Conservation (phyloP, 2,888 invertebrate genomes). For the Mongoloraphidia duomilia region DNA sequence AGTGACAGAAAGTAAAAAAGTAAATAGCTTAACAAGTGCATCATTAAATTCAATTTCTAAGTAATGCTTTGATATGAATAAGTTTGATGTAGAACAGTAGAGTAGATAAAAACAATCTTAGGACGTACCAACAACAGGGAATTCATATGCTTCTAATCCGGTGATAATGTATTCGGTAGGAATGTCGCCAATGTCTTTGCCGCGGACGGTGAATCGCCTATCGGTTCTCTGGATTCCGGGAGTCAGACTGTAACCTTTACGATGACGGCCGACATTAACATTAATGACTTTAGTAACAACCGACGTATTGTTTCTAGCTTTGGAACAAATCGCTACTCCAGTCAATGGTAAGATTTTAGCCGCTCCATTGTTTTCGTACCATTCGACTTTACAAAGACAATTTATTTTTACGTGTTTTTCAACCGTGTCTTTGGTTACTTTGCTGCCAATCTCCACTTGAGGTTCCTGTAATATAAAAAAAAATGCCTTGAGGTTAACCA, state of each 20-base stretch:
- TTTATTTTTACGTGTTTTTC: constrained; percentile 47
- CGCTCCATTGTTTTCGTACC: constrained; percentile 48
- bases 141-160: constrained; percentile 49
- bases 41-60: no score
- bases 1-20: no score
- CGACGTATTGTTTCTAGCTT: constrained; percentile 34
- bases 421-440: constrained; percentile 27
- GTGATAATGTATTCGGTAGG: constrained; percentile 51
- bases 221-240: constrained; percentile 49
- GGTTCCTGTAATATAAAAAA: constrained; percentile 29
- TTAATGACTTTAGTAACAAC: constrained; percentile 39
- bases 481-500: neutral
- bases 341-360: constrained; percentile 42
- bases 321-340: constrained; percentile 41
- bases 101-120: neutral
- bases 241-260: constrained; percentile 41
- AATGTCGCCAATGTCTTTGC: constrained; percentile 45
- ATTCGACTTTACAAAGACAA: constrained; percentile 51
- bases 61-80: no score
- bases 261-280: constrained; percentile 36
- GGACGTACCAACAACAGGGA: constrained; percentile 52
- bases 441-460: constrained; percentile 33
- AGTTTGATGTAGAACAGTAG: neutral
- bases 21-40: no score
- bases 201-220: constrained; percentile 45